A percentile compares a stretch with the other conserved stretches of the same genome.
Conservation (phyloP, 1,140 invertebrate species). For the Drosophila burlai region DNA sequence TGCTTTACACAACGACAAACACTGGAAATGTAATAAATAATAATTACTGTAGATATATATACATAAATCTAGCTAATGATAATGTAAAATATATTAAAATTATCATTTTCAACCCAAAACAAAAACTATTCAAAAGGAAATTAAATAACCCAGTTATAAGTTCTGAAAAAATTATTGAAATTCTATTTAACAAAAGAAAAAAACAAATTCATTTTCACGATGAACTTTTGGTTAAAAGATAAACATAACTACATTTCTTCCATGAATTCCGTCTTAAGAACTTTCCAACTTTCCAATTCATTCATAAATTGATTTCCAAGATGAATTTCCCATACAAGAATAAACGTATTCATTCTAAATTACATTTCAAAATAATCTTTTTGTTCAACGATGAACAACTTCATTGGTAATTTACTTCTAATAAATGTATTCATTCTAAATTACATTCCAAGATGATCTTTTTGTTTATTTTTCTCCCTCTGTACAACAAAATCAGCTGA, state of each 20-base stretch:
- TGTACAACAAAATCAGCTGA: conserved; percentile 9
- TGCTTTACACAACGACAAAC: neutral
- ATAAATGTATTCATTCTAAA: neutral
- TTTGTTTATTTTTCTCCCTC: neutral
- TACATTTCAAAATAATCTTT: neutral
- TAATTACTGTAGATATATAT: too few species aligned
- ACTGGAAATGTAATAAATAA: neutral
- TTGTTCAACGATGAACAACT: neutral
- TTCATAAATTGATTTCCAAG: neutral
- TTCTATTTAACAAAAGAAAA: neutral
- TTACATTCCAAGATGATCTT: too few species aligned
- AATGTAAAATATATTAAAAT: neutral
- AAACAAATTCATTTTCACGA: neutral
- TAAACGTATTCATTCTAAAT: neutral
- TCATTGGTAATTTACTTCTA: too few species aligned
- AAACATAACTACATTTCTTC: neutral
- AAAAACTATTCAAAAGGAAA: neutral
- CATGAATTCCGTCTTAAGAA: too few species aligned
- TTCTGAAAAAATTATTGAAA: neutral
- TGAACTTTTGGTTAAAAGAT: neutral
- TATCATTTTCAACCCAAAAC: neutral
- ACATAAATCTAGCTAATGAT: neutral
- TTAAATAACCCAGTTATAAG: neutral
- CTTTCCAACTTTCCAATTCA: too few species aligned
- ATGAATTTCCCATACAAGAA: too few species aligned